A percentile compares a stretch with the other conserved stretches of the same genome.
These are phyloP conservation scores for Tragelaphus buxtoni DNA, from an alignment of 2,113 vertebrate genomes.

Conservation along the genomic window DNA sequence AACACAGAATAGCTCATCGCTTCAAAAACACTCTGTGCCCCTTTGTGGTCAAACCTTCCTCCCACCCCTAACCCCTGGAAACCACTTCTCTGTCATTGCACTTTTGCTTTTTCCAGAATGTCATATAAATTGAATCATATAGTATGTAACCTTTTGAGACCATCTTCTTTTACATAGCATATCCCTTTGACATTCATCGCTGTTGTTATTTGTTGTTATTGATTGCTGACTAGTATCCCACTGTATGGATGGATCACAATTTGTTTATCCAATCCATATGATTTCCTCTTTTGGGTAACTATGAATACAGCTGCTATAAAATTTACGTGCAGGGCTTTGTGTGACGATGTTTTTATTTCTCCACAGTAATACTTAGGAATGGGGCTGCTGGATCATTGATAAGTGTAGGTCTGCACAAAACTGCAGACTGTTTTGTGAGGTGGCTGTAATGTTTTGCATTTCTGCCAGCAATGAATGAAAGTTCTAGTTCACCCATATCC, in stretches of 20 bases:
- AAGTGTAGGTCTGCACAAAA: not conserved
- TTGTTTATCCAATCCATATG: not conserved
- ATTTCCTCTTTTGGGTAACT: not conserved
- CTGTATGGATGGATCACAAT: not conserved
- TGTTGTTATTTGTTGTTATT: not conserved
- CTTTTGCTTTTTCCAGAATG: not conserved
- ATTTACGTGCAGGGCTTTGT: not conserved
- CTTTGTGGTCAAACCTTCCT: not conserved
- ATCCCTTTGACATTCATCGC: not conserved
- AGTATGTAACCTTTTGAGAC: not conserved
- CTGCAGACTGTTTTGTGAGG: not conserved
- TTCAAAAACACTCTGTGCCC: not conserved
- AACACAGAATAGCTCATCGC: not conserved
- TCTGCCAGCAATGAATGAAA: not conserved
- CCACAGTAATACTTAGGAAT: not conserved
- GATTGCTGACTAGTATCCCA: not conserved
- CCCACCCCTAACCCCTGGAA: not conserved
- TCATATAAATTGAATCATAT: not conserved
- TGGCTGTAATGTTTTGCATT: not conserved
- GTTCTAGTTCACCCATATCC: not conserved
- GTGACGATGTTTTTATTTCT: not conserved
- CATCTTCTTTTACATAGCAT: not conserved
- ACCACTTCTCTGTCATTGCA: not conserved
- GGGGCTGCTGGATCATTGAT: not conserved
- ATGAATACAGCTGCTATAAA: not conserved